These are phyloP conservation scores for Harmothoe impar DNA, from an alignment of 2,888 invertebrate species.

Conservation along the genomic window DNA sequence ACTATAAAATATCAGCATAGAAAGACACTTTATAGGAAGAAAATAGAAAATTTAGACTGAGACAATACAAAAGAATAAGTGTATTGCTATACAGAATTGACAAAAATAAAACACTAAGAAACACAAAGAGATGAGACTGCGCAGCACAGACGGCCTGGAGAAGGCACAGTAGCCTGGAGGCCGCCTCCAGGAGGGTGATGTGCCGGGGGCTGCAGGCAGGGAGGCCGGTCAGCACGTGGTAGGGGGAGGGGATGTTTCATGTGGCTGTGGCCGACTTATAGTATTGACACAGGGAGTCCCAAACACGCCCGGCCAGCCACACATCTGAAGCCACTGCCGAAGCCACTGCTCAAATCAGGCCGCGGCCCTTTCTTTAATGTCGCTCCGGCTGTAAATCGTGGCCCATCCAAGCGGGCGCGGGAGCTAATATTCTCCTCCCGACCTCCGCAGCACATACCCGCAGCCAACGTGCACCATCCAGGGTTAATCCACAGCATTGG, in stretches of 20 bases:
- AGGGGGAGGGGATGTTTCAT: neutral
- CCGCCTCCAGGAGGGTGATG: neutral
- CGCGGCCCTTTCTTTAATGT: neutral
- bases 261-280: constrained; percentile 40
- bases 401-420: neutral
- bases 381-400: neutral
- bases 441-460: too few species aligned
- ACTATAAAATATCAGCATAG: too few species aligned
- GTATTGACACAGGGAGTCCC: constrained; percentile 41
- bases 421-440: neutral
- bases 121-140: neutral
- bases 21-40: too few species aligned
- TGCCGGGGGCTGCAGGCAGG: neutral
- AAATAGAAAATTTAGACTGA: too few species aligned
- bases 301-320: neutral
- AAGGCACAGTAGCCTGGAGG: neutral
- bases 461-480: neutral
- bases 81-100: too few species aligned
- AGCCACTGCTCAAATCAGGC: constrained; percentile 32
- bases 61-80: too few species aligned
- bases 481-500: too few species aligned
- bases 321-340: constrained; percentile 26
- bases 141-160: neutral
- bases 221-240: neutral
- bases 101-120: neutral